Evolutionary conservation across 1,140 invertebrate genomes (phyloP).

Genomic region (Eurosta solidaginis): DNA sequence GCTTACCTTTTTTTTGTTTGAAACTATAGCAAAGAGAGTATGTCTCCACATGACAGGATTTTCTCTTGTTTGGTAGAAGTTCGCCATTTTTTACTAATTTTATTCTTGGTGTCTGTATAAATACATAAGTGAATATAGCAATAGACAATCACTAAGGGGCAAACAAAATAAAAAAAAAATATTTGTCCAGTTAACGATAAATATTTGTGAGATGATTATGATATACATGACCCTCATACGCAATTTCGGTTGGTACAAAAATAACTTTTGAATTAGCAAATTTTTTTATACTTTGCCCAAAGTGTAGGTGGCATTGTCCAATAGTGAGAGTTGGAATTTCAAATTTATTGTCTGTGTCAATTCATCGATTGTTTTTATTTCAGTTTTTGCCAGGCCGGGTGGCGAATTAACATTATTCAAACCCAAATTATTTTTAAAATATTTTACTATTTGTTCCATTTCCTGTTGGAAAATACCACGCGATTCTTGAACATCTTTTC

Average conservation of each 20-base stretch:
- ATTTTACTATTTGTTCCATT: conserved; percentile 28
- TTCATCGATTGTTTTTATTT: conserved; percentile 31
- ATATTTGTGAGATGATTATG: background rate
- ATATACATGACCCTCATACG: background rate
- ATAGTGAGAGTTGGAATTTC: conserved; percentile 22
- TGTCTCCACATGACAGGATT: no score
- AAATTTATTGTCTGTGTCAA: conserved; percentile 27
- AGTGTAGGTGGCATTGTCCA: conserved; percentile 32
- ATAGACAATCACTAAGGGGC: no score
- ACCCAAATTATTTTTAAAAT: conserved; percentile 24
- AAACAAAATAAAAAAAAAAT: no score
- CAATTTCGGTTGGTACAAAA: background rate
- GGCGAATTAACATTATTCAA: conserved; percentile 32
- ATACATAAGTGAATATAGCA: no score
- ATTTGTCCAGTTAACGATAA: no score
- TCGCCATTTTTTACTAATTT: no score
- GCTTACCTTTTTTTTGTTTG: no score
- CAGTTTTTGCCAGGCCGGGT: conserved; percentile 27
- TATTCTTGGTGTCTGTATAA: no score
- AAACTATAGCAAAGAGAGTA: no score
- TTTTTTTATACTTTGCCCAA: background rate
- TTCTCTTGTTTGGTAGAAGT: no score
- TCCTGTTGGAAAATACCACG: conserved; percentile 10
- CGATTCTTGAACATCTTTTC: background rate
- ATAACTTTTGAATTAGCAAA: background rate